A percentile compares a stretch with the other conserved stretches of the same genome.
Conservation (phyloP, 2,113 vertebrate genomes). For the Anarrhichthys ocellatus region DNA sequence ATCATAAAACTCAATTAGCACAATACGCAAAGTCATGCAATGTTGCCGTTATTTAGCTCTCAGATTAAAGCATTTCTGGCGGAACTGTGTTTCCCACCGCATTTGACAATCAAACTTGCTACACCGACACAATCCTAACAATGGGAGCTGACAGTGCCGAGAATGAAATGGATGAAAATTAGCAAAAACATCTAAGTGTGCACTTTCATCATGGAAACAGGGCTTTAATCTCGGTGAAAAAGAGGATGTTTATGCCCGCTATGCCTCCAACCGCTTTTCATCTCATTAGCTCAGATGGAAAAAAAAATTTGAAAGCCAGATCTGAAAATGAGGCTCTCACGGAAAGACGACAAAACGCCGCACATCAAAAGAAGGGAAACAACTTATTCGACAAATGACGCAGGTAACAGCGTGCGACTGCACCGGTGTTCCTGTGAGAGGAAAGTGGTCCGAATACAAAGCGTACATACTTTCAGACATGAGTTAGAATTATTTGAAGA, state of each 20-base stretch:
- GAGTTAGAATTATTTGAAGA: conserved; percentile 21
- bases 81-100: conserved; percentile 4
- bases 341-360: conserved; percentile 33
- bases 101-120: conserved; percentile 37
- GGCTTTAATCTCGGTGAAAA: conserved; percentile 73
- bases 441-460: conserved; percentile 49
- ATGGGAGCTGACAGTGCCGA: conserved; percentile 52
- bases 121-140: conserved; percentile 48
- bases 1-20: conserved; percentile 60
- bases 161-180: conserved; percentile 64
- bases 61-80: conserved; percentile 57
- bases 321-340: conserved; percentile 36
- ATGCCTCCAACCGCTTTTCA: conserved; percentile 69
- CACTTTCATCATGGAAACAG: conserved; percentile 65
- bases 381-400: conserved; percentile 63
- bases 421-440: neutral
- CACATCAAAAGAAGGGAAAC: conserved; percentile 72
- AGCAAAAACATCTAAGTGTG: conserved; percentile 66
- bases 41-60: conserved; percentile 43
- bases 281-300: conserved; percentile 63
- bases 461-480: conserved; percentile 4
- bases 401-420: conserved; percentile 46
- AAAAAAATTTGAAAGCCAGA: conserved; percentile 38
- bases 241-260: conserved; percentile 63
- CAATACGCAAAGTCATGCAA: conserved; percentile 1